A percentile compares a stretch with the other conserved stretches of the same genome.
phyloP scores from a whole-genome alignment of 2,888 invertebrate species.

The Pardosa pseudoannulata region DNA sequence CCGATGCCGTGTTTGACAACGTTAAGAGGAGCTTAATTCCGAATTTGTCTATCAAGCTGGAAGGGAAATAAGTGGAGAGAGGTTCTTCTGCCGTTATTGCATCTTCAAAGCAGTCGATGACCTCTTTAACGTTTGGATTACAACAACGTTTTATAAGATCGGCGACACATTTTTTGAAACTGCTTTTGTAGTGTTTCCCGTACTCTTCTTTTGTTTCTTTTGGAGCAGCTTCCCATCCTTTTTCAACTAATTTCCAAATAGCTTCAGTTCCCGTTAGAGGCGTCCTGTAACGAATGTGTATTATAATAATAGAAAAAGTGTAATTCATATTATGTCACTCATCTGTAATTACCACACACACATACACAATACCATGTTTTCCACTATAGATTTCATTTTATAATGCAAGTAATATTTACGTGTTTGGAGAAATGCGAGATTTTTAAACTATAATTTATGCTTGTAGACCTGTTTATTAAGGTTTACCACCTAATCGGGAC shows the following conservation, averaged over 20 bases:
- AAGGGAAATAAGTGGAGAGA: conserved; percentile 29
- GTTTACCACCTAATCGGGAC: no score
- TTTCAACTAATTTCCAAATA: not conserved
- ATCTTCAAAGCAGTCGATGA: conserved; percentile 50
- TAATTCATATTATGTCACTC: no score
- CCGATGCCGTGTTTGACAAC: not conserved
- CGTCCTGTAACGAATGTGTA: no score
- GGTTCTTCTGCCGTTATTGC: conserved; percentile 40
- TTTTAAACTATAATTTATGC: no score
- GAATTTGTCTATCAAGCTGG: conserved; percentile 30
- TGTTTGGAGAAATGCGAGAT: no score
- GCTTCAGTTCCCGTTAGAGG: conserved; percentile 14
- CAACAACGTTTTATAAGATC: not conserved
- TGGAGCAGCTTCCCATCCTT: conserved; percentile 20
- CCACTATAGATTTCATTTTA: no score
- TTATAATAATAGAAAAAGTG: no score
- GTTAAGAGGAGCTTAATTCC: conserved; percentile 20
- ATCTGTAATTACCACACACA: no score
- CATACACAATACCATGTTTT: no score
- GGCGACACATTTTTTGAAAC: not conserved
- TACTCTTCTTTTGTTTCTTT: conserved; percentile 7
- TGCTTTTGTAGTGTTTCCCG: conserved; percentile 26
- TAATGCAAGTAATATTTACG: no score
- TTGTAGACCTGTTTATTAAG: no score
- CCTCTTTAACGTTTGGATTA: conserved; percentile 24